A percentile compares a stretch with the other conserved stretches of the same genome.
These are phyloP conservation scores for Episyrphus balteatus DNA, from an alignment of 1,140 invertebrate species.

Conservation along the genomic window DNA sequence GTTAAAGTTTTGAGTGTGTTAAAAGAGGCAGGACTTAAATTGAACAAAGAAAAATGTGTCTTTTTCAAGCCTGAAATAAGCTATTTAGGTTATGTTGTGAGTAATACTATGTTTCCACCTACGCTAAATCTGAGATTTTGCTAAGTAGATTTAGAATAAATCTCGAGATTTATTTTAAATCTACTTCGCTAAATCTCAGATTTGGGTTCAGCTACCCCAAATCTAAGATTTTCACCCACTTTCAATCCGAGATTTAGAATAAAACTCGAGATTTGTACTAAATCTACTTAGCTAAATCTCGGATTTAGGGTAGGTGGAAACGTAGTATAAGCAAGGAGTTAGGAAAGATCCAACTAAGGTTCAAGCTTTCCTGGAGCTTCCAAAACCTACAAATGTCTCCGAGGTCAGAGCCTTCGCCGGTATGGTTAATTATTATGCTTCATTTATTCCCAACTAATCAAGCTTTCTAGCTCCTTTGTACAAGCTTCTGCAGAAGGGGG, in stretches of 20 bases:
- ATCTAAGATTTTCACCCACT: too few species aligned
- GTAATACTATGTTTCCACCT: too few species aligned
- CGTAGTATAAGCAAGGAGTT: constrained; percentile 16
- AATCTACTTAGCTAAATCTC: too few species aligned
- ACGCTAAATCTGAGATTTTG: too few species aligned
- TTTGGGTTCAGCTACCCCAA: too few species aligned
- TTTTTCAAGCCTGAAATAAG: constrained; percentile 26
- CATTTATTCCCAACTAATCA: constrained; percentile 12
- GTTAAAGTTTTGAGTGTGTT: constrained; percentile 9
- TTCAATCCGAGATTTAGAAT: too few species aligned
- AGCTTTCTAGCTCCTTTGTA: constrained; percentile 9
- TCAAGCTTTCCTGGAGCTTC: constrained; percentile 13
- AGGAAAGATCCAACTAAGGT: constrained; percentile 13
- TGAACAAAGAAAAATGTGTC: constrained; percentile 19
- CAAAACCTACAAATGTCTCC: constrained; percentile 12
- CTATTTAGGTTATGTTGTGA: constrained; percentile 29
- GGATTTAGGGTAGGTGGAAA: too few species aligned
- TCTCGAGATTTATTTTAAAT: too few species aligned
- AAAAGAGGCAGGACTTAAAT: constrained; percentile 11
- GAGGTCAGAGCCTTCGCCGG: constrained; percentile 18
- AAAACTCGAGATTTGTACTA: too few species aligned
- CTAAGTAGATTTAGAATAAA: too few species aligned
- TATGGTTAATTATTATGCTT: constrained; percentile 16
- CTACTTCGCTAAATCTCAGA: too few species aligned
- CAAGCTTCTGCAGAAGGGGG: constrained; percentile 11